Evolutionary conservation across 2,888 invertebrate species (phyloP).

Genomic region (Abrostola tripartita): DNA sequence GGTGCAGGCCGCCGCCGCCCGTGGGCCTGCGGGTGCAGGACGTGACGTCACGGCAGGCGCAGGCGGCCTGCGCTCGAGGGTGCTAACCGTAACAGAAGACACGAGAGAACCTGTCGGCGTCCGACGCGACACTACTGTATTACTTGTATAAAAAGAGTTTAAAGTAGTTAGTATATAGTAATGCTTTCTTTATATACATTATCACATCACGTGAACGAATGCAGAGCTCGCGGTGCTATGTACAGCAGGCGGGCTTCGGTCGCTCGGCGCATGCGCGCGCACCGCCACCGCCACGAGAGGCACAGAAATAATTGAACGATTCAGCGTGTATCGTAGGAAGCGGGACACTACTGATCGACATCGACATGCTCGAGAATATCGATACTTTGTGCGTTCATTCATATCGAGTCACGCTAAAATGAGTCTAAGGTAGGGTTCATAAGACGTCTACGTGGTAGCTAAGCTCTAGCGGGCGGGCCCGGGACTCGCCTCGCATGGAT

Average conservation of each 20-base stretch:
- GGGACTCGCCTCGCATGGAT: conserved; percentile 17
- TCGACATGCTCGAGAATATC: conserved; percentile 40
- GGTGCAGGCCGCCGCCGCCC: conserved; percentile 3
- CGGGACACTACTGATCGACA: conserved; percentile 53
- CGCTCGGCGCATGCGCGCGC: conserved; percentile 6
- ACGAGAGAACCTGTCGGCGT: conserved; percentile 40
- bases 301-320: conserved; percentile 72
- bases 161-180: conserved; percentile 64
- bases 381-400: conserved; percentile 73
- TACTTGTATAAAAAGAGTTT: conserved; percentile 79
- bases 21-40: neutral
- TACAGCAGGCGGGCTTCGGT: conserved; percentile 41
- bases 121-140: conserved; percentile 53
- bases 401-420: conserved; percentile 63
- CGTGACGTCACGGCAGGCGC: conserved; percentile 6
- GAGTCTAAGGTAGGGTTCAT: conserved; percentile 62
- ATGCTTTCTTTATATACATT: conserved; percentile 76
- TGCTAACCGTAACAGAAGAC: conserved; percentile 39
- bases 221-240: conserved; percentile 57
- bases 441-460: conserved; percentile 70
- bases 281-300: conserved; percentile 50
- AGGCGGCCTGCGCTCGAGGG: conserved; percentile 7
- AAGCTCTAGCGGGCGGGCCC: conserved; percentile 66
- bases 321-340: conserved; percentile 58
- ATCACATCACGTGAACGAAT: conserved; percentile 75